Conservation (phyloP, 1,140 invertebrate genomes). For the Drosophila kepulauana region DNA sequence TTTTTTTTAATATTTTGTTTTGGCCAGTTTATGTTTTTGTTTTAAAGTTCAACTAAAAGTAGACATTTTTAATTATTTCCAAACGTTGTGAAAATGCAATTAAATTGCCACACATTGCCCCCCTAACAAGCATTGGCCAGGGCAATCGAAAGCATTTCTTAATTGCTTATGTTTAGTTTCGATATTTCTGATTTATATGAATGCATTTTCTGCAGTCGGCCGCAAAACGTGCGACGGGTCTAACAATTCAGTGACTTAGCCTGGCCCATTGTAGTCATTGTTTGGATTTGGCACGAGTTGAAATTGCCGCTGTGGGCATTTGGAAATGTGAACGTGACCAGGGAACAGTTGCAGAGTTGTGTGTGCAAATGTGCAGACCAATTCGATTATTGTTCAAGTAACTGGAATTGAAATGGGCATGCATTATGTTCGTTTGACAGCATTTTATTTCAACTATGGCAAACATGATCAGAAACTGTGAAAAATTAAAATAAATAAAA, state of each 20-base stretch:
- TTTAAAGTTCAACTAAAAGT: conserved; percentile 14
- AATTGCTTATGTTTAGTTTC: conserved; percentile 59
- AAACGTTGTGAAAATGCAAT: conserved; percentile 27
- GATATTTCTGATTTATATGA: conserved; percentile 51
- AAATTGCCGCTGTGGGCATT: conserved; percentile 24
- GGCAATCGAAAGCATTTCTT: conserved; percentile 36
- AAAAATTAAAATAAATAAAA: not conserved
- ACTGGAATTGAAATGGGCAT: conserved; percentile 36
- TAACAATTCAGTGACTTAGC: conserved; percentile 22
- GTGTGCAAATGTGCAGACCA: conserved; percentile 5
- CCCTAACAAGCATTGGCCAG: not conserved
- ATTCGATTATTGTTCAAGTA: conserved; percentile 45
- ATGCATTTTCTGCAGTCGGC: conserved; percentile 22
- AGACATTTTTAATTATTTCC: conserved; percentile 28
- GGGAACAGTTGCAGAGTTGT: conserved; percentile 2
- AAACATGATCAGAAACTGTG: conserved; percentile 13
- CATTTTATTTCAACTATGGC: conserved; percentile 6
- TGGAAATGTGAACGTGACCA: conserved; percentile 33
- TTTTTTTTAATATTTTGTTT: not conserved
- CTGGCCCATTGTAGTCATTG: conserved; percentile 29
- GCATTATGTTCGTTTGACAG: conserved; percentile 14
- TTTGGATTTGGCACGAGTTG: conserved; percentile 33
- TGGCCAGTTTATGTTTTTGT: not conserved
- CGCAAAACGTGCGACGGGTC: conserved; percentile 21
- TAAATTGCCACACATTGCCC: not conserved